Evolutionary conservation across 2,797 vertebrate species (phyloP), one percentile per base, ranked within the genome.

Genomic region (Amniataba percoides): DNA sequence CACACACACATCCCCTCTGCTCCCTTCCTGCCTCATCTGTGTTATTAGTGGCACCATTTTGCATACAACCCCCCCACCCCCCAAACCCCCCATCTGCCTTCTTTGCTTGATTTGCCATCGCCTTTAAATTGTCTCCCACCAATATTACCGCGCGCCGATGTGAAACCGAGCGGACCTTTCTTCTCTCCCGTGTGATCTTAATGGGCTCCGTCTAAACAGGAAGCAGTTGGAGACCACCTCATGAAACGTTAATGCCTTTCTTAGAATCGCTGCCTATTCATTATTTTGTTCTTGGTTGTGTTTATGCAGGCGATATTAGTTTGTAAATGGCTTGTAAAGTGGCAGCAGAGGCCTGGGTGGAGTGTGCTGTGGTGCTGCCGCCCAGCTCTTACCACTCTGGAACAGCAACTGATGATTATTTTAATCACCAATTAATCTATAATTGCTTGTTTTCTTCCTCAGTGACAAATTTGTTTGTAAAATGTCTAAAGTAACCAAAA

Each of bases 181-280:
- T 71, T 21, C 48, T 25, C 64, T 60, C 57, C 49, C 43, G 49
- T 68, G 55, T 82, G 77, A 70, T 78, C 51, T 74, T 78, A 72
- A 86, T 65, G 67, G 59, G 60, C 53, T 64, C 74, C 16, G 36
- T 86, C 65, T 77, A 66, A 81, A 85, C 69, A 61, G 62, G 59
- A 90, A 88, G 69, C 75, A 86, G 72, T 64, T 83, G 52, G 73
- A 80, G 65, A 82, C 70, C 68, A 86, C 75, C 69, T 81, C 64
- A 85, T 90, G 71, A 83, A 85, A 86, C 34, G 7, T 79, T 78
- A 81, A 87, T 86, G 34, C 15, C 77, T 81, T 66, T 78, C 67
- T 71, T 74, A 77, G 66, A 87, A 72, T 69, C 23, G 11, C 61
- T 77, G 69, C 61, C 59, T 56, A 34, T 42, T 77, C 60, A 74